Conservation (phyloP, 2,888 invertebrate species). For the Stratiomys singularior region DNA sequence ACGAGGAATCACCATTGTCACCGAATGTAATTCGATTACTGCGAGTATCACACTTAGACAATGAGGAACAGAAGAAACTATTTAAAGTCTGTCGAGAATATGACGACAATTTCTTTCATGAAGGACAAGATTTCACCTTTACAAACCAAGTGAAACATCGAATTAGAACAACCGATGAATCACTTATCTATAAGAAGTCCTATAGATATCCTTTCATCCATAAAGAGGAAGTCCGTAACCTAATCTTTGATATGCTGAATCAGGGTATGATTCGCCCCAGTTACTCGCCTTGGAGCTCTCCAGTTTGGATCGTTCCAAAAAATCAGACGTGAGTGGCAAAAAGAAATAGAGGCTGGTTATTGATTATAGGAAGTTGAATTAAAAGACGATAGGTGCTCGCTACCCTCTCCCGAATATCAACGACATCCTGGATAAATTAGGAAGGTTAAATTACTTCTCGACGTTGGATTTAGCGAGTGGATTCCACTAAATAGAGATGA, state of each 20-base stretch:
- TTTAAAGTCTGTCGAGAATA: too few relatives aligned
- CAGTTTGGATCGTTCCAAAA: conserved; percentile 53
- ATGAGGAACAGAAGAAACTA: too few relatives aligned
- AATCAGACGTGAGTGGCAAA: conserved; percentile 27
- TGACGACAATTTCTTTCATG: too few relatives aligned
- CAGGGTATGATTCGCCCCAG: conserved; percentile 43
- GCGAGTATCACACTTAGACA: too few relatives aligned
- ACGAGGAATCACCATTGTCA: too few relatives aligned
- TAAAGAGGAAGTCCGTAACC: conserved; percentile 38
- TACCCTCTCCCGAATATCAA: background rate
- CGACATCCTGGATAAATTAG: background rate
- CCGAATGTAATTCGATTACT: too few relatives aligned
- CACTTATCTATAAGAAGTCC: too few relatives aligned
- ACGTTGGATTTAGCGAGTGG: conserved; percentile 52
- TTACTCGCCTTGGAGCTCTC: conserved; percentile 20
- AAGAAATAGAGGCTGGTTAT: conserved; percentile 53
- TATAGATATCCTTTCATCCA: too few relatives aligned
- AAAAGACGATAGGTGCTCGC: conserved; percentile 29
- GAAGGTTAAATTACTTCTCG: background rate
- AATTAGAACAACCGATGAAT: too few relatives aligned
- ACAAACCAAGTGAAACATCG: too few relatives aligned
- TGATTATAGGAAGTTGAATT: conserved; percentile 48
- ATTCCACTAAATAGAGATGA: conserved; percentile 58
- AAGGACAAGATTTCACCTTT: too few relatives aligned
- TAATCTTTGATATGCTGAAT: conserved; percentile 41